phyloP scores from a whole-genome alignment of 1,140 invertebrate species.

The Ceratitis capitata region DNA sequence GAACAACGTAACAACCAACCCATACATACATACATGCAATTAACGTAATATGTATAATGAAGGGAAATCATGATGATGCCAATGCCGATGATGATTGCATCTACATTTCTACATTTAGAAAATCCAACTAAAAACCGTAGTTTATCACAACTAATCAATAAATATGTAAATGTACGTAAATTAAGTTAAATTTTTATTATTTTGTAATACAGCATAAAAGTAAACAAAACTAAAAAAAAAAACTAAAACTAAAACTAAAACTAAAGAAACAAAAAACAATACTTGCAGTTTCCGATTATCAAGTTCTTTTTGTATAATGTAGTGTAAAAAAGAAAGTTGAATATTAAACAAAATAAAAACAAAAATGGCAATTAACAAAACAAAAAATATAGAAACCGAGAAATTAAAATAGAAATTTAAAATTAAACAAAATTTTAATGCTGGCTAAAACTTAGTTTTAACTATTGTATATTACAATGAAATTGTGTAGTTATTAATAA shows the following conservation, averaged over 20 bases:
- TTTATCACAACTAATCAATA: not conserved
- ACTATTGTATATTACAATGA: constrained; percentile 38
- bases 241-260: too few species aligned
- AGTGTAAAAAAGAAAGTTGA: not conserved
- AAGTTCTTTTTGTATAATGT: constrained; percentile 26
- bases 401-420: not conserved
- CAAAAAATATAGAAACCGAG: too few species aligned
- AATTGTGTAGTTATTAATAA: constrained; percentile 36
- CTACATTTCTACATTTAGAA: not conserved
- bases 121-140: not conserved
- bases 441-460: constrained; percentile 26
- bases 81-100: too few species aligned
- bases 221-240: too few species aligned
- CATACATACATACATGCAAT: not conserved
- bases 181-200: constrained; percentile 26
- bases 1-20: not conserved
- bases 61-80: not conserved
- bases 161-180: constrained; percentile 14
- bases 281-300: not conserved
- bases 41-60: not conserved
- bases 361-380: constrained; percentile 8
- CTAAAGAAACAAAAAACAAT: not conserved
- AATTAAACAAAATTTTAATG: constrained; percentile 21
- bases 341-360: not conserved
- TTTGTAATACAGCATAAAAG: constrained; percentile 15